These are phyloP conservation scores for Sacculina carcini DNA, from an alignment of 2,888 invertebrate genomes.

Conservation along the genomic window DNA sequence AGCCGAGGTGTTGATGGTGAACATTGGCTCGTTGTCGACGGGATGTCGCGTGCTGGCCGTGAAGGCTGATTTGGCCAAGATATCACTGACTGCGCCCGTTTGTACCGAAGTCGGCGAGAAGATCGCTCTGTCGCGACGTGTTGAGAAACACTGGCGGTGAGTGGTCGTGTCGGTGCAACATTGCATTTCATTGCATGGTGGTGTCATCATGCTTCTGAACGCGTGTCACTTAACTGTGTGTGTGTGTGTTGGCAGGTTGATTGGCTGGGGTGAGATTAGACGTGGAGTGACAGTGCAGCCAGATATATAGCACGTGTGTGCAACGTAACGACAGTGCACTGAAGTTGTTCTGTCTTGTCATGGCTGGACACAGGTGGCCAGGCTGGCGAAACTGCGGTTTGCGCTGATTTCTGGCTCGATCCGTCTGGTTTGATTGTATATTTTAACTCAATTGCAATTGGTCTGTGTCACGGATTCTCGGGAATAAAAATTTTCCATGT, in stretches of 20 bases:
- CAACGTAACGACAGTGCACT: too few relatives aligned
- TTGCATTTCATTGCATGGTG: not conserved
- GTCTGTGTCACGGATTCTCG: too few relatives aligned
- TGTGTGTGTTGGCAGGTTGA: conserved; percentile 37
- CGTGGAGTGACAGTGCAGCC: conserved; percentile 90
- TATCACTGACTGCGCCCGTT: conserved; percentile 84
- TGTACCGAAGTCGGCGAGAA: conserved; percentile 98
- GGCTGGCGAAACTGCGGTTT: too few relatives aligned
- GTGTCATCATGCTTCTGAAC: not conserved
- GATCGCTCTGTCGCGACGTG: conserved; percentile 91
- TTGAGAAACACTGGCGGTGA: conserved; percentile 98
- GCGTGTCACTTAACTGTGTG: conserved; percentile 7
- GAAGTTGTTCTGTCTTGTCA: too few relatives aligned
- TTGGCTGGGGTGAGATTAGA: conserved; percentile 98
- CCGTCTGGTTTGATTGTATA: too few relatives aligned
- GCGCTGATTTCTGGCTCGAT: too few relatives aligned
- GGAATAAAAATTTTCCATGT: too few relatives aligned
- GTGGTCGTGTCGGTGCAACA: conserved; percentile 13
- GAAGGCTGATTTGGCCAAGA: conserved; percentile 88
- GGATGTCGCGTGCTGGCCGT: conserved; percentile 87
- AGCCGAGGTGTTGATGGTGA: conserved; percentile 79
- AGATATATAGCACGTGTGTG: not conserved
- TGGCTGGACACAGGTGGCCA: too few relatives aligned
- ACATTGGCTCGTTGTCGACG: conserved; percentile 94
- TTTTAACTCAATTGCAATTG: too few relatives aligned